Conservation (phyloP, 2,113 vertebrate genomes). For the Lycaon pictus region DNA sequence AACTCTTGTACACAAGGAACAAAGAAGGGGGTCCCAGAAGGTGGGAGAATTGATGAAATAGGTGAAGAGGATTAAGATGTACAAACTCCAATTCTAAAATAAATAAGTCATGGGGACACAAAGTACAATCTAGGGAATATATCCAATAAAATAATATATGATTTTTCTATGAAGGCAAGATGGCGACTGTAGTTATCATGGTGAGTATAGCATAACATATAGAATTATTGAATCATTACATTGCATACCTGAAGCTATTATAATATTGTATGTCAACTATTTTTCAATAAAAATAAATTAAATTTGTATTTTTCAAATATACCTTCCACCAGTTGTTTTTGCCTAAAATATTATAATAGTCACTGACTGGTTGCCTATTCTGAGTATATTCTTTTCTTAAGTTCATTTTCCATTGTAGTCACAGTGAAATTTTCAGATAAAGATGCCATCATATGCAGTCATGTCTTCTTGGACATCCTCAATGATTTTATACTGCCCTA, state of each 20-base stretch:
- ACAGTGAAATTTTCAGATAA: not conserved
- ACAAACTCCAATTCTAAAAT: not conserved
- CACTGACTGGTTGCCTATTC: not conserved
- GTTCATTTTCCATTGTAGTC: not conserved
- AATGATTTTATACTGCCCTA: not conserved
- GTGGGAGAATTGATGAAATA: not conserved
- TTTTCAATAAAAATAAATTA: not conserved
- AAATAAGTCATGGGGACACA: not conserved
- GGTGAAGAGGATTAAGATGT: not conserved
- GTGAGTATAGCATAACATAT: not conserved
- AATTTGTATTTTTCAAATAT: not conserved
- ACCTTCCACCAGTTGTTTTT: not conserved
- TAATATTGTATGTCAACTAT: not conserved
- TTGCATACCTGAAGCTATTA: not conserved
- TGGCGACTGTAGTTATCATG: not conserved
- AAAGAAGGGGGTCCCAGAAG: not conserved
- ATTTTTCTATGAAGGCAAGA: not conserved
- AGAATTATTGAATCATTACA: not conserved
- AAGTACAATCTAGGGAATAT: not conserved
- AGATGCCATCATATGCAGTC: not conserved
- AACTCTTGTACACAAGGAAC: not conserved
- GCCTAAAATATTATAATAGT: not conserved
- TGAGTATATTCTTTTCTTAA: not conserved
- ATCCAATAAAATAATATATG: not conserved
- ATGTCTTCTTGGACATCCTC: not conserved